Evolutionary conservation across 2,797 vertebrate genomes (phyloP).

Genomic region (Hemibagrus guttatus): DNA sequence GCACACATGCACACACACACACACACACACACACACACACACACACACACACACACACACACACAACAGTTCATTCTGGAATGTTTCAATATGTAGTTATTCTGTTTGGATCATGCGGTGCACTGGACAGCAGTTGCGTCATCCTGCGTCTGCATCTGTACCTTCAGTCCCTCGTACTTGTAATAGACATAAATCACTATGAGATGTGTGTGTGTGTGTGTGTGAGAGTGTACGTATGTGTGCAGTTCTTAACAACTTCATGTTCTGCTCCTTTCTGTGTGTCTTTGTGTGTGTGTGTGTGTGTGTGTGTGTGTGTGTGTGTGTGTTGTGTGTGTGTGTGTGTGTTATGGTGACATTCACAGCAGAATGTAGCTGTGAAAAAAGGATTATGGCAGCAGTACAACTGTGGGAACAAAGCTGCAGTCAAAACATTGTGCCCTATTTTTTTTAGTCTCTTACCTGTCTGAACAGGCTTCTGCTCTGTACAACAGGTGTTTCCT

Average conservation of each 20-base stretch:
- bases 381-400: constrained; percentile 4
- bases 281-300: constrained; percentile 7
- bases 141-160: neutral
- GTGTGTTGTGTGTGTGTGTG: constrained; percentile 18
- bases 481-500: neutral
- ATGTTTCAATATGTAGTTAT: neutral
- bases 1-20: neutral
- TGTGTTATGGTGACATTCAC: constrained; percentile 13
- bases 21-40: neutral
- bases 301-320: neutral
- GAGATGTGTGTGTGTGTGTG: neutral
- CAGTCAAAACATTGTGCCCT: neutral
- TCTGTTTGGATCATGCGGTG: neutral
- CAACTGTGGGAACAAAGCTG: neutral
- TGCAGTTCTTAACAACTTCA: neutral
- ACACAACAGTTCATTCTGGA: neutral
- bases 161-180: neutral
- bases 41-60: constrained; percentile 6
- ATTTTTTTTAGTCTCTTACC: neutral
- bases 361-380: neutral
- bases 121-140: neutral
- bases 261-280: neutral
- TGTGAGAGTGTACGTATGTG: neutral
- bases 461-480: neutral
- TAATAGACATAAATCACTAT: neutral